phyloP scores from a whole-genome alignment of 1,140 invertebrate genomes.

The Popillia japonica region DNA sequence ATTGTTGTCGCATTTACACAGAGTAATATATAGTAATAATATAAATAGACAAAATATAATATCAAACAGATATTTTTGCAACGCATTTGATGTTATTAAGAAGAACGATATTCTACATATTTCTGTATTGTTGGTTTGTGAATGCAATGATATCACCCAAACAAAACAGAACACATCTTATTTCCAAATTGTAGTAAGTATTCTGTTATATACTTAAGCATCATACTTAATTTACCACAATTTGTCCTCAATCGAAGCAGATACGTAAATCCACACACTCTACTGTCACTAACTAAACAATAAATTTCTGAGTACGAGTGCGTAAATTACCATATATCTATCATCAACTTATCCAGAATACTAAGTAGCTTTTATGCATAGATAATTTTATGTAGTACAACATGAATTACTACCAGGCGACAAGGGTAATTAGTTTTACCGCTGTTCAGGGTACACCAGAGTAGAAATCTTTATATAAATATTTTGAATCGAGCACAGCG shows the following conservation, averaged over 20 bases:
- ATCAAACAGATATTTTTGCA: too few species aligned
- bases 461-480: constrained; percentile 16
- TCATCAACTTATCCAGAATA: constrained; percentile 11
- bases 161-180: too few species aligned
- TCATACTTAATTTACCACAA: not conserved
- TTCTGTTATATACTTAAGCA: too few species aligned
- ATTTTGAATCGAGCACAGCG: constrained; percentile 9
- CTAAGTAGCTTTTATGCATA: not conserved
- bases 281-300: not conserved
- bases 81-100: too few species aligned
- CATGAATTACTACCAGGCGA: constrained; percentile 1
- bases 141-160: too few species aligned
- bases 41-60: too few species aligned
- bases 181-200: too few species aligned
- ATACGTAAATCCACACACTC: not conserved
- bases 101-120: too few species aligned
- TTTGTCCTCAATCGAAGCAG: not conserved
- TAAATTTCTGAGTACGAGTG: not conserved
- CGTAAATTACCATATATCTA: not conserved
- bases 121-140: too few species aligned
- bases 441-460: not conserved
- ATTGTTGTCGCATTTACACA: too few species aligned
- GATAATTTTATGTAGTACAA: constrained; percentile 16
- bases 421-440: constrained; percentile 14
- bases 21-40: too few species aligned